Evolutionary conservation across 1,140 invertebrate species (phyloP), one percentile per base, ranked within the genome.

Genomic region (Anthonomus grandis): DNA sequence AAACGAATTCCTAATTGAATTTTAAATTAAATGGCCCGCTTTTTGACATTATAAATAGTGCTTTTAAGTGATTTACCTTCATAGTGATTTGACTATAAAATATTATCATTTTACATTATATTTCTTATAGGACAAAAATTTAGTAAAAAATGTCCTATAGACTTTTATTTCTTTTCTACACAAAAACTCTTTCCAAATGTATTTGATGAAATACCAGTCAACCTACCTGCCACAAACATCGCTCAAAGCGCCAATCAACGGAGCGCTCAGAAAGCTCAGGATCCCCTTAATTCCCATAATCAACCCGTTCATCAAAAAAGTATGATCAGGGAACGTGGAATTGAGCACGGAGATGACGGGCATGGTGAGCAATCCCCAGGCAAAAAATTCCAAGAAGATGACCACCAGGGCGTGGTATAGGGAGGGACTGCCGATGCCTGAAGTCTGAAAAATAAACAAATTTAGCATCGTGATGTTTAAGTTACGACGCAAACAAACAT

Each of bases 351-450:
- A 88, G 73, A 99, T 99, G 71, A 98, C 91, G 41, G 97, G 97
- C 81, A 96, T 94, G 34, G 95, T 99, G 38, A 99, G 82, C 59
- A 99, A 81, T 50, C 97, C 97, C 96, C 97, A 99, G 52, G 96
- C 92, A 78, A 99, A 99, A 80, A 98, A 99, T 80, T 99, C 97
- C 74, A 99, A 81, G 79, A 99, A 99, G 77, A 99, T 99, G 64
- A 99, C 93, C 65, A 99, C 87, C 70, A 99, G 79, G 39, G 96
- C 97, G 85, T 99, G 97, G 77, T 96, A 95, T 31, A 99, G 87
- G 70, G 90, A 95, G 47, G 96, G 92, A 71, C 94, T 89, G 59
- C 92, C 92, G 69, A 95, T 86, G 61, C 92, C 92, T 62, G 90
- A 93, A 70, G 81, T 83, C 84, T 86, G 78, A 47, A 81, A 82